A percentile compares a stretch with the other conserved stretches of the same genome.
Conservation (phyloP, 2,797 vertebrate species). For the Sciaenops ocellatus region DNA sequence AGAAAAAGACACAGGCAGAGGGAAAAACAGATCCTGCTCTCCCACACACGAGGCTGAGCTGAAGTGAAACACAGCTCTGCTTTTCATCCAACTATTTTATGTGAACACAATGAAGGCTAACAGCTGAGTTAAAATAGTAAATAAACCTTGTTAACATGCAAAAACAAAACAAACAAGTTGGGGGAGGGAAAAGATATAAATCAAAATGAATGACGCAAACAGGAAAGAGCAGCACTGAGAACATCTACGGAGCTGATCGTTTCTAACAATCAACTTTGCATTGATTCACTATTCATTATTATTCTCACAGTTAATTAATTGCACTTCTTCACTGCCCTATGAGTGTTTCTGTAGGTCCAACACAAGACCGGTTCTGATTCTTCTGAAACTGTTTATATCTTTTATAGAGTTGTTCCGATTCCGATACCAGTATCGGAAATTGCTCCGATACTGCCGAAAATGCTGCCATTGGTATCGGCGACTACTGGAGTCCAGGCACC, state of each 20-base stretch:
- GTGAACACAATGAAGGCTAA: constrained; percentile 16
- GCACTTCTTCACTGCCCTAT: no score
- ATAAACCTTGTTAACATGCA: neutral
- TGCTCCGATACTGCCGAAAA: no score
- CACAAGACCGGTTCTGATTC: no score
- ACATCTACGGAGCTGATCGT: neutral
- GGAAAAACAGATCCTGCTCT: constrained; percentile 48
- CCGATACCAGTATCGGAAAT: no score
- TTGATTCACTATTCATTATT: no score
- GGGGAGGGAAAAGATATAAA: neutral
- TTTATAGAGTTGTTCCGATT: no score
- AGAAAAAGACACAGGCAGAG: constrained; percentile 49
- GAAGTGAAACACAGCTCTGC: constrained; percentile 20
- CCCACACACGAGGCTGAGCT: constrained; percentile 35
- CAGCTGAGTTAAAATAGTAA: constrained; percentile 30
- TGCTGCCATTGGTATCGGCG: no score
- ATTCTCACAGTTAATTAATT: no score
- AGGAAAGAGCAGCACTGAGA: no score
- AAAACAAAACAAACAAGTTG: neutral
- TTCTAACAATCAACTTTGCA: neutral
- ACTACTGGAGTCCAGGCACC: no score
- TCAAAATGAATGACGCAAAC: neutral
- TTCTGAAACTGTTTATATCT: no score
- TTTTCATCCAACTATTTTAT: constrained; percentile 17
- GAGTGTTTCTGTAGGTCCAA: no score